Conservation (phyloP, 35 echinoderm and acorn worm species). For the Ptychodera flava region DNA sequence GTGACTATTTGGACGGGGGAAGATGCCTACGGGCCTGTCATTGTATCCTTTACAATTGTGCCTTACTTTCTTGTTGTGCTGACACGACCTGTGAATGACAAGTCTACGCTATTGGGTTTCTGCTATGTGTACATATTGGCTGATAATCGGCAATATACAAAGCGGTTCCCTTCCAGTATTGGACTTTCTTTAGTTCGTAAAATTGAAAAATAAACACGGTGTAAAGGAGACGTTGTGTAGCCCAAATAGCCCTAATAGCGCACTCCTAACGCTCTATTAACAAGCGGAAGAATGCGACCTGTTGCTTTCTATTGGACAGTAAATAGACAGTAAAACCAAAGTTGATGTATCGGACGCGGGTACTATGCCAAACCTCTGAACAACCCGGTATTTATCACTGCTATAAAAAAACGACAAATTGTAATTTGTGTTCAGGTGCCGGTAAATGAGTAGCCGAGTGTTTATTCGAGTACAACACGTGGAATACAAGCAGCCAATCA, state of each 20-base stretch:
- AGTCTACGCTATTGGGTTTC: not conserved
- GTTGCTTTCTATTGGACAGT: too few relatives aligned
- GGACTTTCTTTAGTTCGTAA: not conserved
- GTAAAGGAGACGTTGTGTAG: not conserved
- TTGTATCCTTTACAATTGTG: not conserved
- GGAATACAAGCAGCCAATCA: too few relatives aligned
- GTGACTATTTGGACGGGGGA: not conserved
- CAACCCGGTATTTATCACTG: too few relatives aligned
- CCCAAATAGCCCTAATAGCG: not conserved
- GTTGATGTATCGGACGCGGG: too few relatives aligned
- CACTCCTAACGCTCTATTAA: not conserved
- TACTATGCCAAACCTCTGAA: too few relatives aligned
- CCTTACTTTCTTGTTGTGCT: not conserved
- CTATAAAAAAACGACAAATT: too few relatives aligned
- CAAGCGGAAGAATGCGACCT: too few relatives aligned
- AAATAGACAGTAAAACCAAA: too few relatives aligned
- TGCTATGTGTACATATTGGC: not conserved
- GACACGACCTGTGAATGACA: not conserved
- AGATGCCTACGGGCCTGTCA: not conserved
- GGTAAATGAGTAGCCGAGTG: too few relatives aligned
- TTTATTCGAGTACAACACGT: too few relatives aligned
- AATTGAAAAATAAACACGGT: conserved; percentile 2
- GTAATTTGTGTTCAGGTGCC: too few relatives aligned
- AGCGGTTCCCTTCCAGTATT: not conserved
- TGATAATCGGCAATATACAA: not conserved